A percentile compares a stretch with the other conserved stretches of the same genome.
Evolutionary conservation across 2,797 vertebrate genomes (phyloP).

Genomic region (Cynodonichthys magdalenae): DNA sequence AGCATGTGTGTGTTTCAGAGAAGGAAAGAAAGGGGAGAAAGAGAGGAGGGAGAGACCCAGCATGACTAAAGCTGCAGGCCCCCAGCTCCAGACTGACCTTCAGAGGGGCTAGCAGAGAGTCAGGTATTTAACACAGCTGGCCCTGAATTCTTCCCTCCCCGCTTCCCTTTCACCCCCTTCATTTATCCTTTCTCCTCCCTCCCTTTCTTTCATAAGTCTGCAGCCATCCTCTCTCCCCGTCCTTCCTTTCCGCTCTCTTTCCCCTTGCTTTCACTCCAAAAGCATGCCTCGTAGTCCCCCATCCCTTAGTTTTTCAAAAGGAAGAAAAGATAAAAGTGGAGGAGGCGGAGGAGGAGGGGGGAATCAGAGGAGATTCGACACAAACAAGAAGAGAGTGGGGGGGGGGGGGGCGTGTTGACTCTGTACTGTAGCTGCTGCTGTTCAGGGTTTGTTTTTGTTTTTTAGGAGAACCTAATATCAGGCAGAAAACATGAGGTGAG

Average conservation of each 20-base stretch:
- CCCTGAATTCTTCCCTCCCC: constrained; percentile 79
- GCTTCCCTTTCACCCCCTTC: constrained; percentile 59
- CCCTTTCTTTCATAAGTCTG: constrained; percentile 62
- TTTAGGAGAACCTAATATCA: constrained; percentile 44
- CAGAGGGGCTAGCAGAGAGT: constrained; percentile 77
- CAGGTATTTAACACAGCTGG: constrained; percentile 87
- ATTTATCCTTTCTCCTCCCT: constrained; percentile 73
- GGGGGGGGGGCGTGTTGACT: constrained; percentile 41
- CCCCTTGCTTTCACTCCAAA: constrained; percentile 68
- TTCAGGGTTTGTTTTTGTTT: constrained; percentile 50
- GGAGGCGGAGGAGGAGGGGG: constrained; percentile 29
- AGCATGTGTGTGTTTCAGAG: constrained; percentile 59
- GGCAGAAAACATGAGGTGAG: constrained; percentile 61
- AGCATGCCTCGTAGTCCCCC: constrained; percentile 76
- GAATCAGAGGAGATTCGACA: constrained; percentile 67
- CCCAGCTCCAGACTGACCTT: constrained; percentile 76
- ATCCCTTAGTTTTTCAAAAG: constrained; percentile 76
- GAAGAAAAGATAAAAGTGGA: constrained; percentile 81
- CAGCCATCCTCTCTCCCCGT: constrained; percentile 40
- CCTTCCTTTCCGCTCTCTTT: constrained; percentile 63
- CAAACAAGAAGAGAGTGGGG: constrained; percentile 66
- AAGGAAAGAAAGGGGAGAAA: constrained; percentile 52
- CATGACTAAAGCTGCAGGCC: constrained; percentile 80
- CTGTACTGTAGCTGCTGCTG: constrained; percentile 59
- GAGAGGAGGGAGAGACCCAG: constrained; percentile 63